A percentile compares a stretch with the other conserved stretches of the same genome.
phyloP scores from a whole-genome alignment of 1,140 invertebrate species.

The Dermatophagoides farinae region DNA sequence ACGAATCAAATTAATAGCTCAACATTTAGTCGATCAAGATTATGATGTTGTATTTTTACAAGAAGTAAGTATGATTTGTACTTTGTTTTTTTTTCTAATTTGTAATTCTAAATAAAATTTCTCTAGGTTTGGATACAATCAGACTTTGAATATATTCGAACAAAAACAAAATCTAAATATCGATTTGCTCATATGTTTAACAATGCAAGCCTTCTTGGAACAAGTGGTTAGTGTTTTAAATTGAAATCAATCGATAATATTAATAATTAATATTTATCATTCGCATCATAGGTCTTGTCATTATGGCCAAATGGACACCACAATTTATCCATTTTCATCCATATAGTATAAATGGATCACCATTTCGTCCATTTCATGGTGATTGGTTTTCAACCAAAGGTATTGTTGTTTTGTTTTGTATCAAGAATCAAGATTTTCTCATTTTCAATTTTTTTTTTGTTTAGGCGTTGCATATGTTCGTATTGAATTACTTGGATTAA shows the following conservation, averaged over 20 bases:
- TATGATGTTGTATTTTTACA: constrained; percentile 18
- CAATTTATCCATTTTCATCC: constrained; percentile 14
- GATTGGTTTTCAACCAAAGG: constrained; percentile 18
- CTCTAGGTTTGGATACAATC: constrained; percentile 13
- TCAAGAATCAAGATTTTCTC: background rate
- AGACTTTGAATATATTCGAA: constrained; percentile 15
- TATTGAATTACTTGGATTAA: constrained; percentile 7
- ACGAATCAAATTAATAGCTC: constrained; percentile 15
- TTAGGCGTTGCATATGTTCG: constrained; percentile 13
- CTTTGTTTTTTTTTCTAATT: background rate
- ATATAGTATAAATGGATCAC: constrained; percentile 15
- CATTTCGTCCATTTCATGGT: constrained; percentile 14
- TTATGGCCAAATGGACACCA: constrained; percentile 14
- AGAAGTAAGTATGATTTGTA: constrained; percentile 9
- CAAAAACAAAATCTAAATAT: constrained; percentile 3
- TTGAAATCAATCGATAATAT: background rate
- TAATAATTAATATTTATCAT: background rate
- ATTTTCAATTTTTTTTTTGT: background rate
- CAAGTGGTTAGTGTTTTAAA: constrained; percentile 6
- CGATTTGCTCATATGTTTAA: constrained; percentile 17
- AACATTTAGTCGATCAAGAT: constrained; percentile 15
- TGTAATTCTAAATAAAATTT: background rate
- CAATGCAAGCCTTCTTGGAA: constrained; percentile 14
- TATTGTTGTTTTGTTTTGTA: background rate
- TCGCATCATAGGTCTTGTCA: constrained; percentile 12